phyloP scores from a whole-genome alignment of 2,888 invertebrate genomes.

The Antitype chi region DNA sequence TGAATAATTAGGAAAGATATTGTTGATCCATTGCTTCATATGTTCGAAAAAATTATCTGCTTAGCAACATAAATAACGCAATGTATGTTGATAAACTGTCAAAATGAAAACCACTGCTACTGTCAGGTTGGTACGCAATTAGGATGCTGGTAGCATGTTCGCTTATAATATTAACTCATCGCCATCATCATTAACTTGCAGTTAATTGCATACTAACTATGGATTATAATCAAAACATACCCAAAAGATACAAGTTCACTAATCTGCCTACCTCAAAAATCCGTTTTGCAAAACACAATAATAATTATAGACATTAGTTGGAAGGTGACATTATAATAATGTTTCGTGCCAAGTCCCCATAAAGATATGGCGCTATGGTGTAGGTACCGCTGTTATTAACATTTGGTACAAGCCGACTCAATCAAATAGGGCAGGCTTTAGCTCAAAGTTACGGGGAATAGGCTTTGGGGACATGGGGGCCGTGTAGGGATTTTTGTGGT shows the following conservation, averaged over 20 bases:
- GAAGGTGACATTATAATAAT: conserved; percentile 56
- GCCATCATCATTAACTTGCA: too few relatives aligned
- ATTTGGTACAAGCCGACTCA: conserved; percentile 39
- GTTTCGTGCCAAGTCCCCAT: conserved; percentile 59
- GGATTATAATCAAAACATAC: too few relatives aligned
- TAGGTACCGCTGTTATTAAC: conserved; percentile 20
- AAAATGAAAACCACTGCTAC: too few relatives aligned
- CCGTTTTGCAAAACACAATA: conserved; percentile 45
- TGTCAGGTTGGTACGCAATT: too few relatives aligned
- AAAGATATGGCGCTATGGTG: conserved; percentile 50
- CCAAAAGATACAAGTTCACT: conserved; percentile 26
- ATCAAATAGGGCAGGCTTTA: conserved; percentile 45
- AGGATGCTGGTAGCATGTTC: too few relatives aligned
- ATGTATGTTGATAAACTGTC: too few relatives aligned
- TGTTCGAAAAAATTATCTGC: too few relatives aligned
- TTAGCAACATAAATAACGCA: too few relatives aligned
- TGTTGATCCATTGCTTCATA: too few relatives aligned
- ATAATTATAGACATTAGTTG: conserved; percentile 41
- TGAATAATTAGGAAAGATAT: too few relatives aligned
- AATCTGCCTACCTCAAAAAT: conserved; percentile 7
- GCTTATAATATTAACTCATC: too few relatives aligned
- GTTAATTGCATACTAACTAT: too few relatives aligned
- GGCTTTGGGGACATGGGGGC: neutral
- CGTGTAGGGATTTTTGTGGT: neutral
- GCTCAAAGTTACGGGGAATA: conserved; percentile 7